Base-by-base conservation (phyloP, 1,140 invertebrate genomes). In the Venustaconcha ellipsiformis region DNA sequence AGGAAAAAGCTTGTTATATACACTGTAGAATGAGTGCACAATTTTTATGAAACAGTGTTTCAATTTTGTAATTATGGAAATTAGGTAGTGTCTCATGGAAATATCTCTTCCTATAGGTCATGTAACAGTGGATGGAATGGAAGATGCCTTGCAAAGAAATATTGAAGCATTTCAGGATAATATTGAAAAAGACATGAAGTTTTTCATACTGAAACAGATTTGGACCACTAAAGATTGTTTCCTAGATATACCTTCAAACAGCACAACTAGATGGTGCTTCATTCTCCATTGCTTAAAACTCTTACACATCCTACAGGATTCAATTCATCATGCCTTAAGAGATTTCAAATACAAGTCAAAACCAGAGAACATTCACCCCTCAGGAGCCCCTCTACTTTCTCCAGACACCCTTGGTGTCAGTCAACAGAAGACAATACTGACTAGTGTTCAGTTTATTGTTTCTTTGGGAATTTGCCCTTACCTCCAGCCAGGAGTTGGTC, bases 381-480 rank as follows among this genome's bases (percentile, higher is more conserved):
- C 57, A 56, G 57, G 56, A 57, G 74, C 73, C 57, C 81, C 79
- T 8, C 59, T 62, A 17, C 69, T 83, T 67, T 68, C 72, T 5
- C 74, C 79, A 8, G 77, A 82, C 58, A 70, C 77, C 18, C 75
- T 92, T 14, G 91, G 89, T 78, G 78, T 91, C 26, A 79, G 80
- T 15, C 86, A 90, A 67, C 86, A 90, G 73, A 89, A 86, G 71
- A 71, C 76, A 14, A 70, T 91, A 18, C 74, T 80, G 60, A 86
- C 84, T 58, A 84, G 82, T 67, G 72, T 94, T 59, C 92, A 94
- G 87, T 88, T 94, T 75, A 83, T 93, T 72, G 88, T 92, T 13
- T 92, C 91, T 57, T 87, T 95, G 65, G 94, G 94, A 73, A 91
- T 95, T 60, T 88, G 92, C 68, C 92, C 92, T 60, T 92, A 92